phyloP scores from a whole-genome alignment of 2,797 vertebrate species.

The Sebastes hubbsi region DNA sequence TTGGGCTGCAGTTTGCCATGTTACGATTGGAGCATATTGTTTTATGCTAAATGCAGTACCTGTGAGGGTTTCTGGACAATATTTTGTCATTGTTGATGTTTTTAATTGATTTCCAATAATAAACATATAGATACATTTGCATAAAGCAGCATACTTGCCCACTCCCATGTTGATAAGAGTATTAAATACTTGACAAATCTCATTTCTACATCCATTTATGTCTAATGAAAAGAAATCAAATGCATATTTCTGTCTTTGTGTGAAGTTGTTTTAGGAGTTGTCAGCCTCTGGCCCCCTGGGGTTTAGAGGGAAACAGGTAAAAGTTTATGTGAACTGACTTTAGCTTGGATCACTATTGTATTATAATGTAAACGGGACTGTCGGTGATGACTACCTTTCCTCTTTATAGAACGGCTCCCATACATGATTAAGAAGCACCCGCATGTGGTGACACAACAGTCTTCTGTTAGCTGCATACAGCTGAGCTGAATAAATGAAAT shows the following conservation, averaged over 20 bases:
- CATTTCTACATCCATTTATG: no score
- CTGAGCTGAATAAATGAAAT: constrained; percentile 2
- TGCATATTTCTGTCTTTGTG: background rate
- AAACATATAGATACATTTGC: no score
- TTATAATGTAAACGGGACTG: background rate
- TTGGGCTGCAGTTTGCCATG: no score
- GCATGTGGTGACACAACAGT: background rate
- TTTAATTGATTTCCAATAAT: no score
- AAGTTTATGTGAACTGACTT: background rate
- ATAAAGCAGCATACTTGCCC: no score
- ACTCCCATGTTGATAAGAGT: no score
- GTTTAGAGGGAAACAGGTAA: background rate
- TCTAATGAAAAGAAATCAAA: background rate
- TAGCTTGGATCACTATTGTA: background rate
- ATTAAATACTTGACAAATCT: no score
- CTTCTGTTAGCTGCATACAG: background rate
- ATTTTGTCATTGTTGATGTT: no score
- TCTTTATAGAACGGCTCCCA: background rate
- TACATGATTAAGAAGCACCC: background rate
- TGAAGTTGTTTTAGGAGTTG: background rate
- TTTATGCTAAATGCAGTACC: no score
- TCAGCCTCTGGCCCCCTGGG: background rate
- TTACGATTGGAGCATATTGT: no score
- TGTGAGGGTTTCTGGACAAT: no score
- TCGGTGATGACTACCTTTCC: background rate